phyloP scores from a whole-genome alignment of 2,113 vertebrate genomes.

The Microtus oregoni region DNA sequence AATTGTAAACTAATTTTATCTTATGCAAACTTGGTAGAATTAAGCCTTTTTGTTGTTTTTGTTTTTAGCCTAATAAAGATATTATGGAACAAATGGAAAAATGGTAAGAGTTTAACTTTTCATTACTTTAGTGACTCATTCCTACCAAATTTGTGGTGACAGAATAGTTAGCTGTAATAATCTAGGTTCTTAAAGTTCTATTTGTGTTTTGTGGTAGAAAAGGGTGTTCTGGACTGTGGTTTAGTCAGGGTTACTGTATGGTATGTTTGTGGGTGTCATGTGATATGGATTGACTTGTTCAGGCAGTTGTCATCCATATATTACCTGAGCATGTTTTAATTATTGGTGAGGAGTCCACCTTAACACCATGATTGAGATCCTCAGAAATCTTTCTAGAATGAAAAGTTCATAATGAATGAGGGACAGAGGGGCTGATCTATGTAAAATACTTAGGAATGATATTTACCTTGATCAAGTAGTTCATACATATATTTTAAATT shows the following conservation, averaged over 20 bases:
- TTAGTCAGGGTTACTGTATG: neutral
- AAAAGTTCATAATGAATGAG: conserved; percentile 25
- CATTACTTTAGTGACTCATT: conserved; percentile 29
- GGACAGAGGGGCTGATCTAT: neutral
- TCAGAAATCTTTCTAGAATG: conserved; percentile 11
- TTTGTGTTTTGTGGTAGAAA: conserved; percentile 16
- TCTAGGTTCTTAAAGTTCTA: conserved; percentile 1
- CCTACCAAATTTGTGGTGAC: conserved; percentile 38
- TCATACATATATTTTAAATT: conserved; percentile 58
- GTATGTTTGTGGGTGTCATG: neutral
- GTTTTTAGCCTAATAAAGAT: conserved; percentile 86
- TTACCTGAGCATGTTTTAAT: neutral
- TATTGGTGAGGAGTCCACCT: neutral
- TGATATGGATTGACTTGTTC: neutral
- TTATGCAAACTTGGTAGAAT: conserved; percentile 52
- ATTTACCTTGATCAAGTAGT: conserved; percentile 48
- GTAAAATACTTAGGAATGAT: conserved; percentile 33
- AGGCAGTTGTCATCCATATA: neutral
- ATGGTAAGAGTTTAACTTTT: conserved; percentile 83
- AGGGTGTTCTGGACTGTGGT: neutral
- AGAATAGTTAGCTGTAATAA: conserved; percentile 49
- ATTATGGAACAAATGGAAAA: conserved; percentile 89
- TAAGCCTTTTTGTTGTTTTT: conserved; percentile 58
- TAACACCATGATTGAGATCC: neutral
- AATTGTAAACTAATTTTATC: conserved; percentile 34